Conservation (phyloP, 2,888 invertebrate species). For the Marronus borbonicus region DNA sequence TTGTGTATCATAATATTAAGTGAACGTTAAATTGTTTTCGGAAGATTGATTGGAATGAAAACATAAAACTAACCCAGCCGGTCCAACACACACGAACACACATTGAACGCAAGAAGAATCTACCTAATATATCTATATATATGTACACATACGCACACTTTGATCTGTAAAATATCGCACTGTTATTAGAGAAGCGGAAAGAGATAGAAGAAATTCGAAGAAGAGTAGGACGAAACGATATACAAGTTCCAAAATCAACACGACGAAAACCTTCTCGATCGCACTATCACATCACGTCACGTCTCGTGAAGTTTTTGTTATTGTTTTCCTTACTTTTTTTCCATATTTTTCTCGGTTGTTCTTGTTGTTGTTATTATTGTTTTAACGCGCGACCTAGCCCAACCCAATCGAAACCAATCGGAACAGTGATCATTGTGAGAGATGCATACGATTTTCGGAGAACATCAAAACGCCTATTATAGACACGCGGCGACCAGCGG, state of each 20-base stretch:
- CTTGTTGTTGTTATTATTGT: neutral
- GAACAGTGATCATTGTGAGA: neutral
- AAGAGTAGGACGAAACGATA: slow-evolving; percentile 73
- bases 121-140: slow-evolving; percentile 5
- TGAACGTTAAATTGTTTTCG: slow-evolving; percentile 77
- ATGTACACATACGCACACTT: neutral
- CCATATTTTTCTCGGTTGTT: neutral
- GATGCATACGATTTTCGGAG: slow-evolving; percentile 94
- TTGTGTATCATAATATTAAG: slow-evolving; percentile 87
- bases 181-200: slow-evolving; percentile 14
- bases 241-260: slow-evolving; percentile 55
- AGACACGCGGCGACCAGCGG: slow-evolving; percentile 77
- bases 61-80: slow-evolving; percentile 60
- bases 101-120: slow-evolving; percentile 78
- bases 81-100: slow-evolving; percentile 54
- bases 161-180: neutral
- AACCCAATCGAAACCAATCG: slow-evolving; percentile 49
- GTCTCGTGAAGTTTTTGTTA: neutral
- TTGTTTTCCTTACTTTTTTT: neutral
- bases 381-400: slow-evolving; percentile 11
- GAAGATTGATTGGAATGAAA: slow-evolving; percentile 71
- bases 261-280: slow-evolving; percentile 40
- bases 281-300: neutral
- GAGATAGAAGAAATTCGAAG: slow-evolving; percentile 42
- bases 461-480: slow-evolving; percentile 90